Conservation (phyloP, 2,888 invertebrate genomes). For the Amblyjoppa fuscipennis region DNA sequence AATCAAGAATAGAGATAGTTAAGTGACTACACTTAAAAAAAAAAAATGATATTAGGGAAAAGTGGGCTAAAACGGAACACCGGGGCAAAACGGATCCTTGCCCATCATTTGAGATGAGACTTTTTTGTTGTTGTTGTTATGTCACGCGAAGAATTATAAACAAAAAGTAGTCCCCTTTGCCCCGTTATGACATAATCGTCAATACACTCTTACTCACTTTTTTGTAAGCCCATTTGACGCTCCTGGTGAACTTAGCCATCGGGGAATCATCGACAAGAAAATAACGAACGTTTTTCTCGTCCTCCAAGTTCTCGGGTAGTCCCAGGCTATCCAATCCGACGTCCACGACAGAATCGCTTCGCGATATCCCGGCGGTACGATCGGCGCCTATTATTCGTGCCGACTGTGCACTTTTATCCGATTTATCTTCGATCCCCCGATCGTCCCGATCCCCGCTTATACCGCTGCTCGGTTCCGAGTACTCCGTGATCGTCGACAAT, state of each 20-base stretch:
- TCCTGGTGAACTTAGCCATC: conserved; percentile 78
- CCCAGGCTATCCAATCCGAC: conserved; percentile 31
- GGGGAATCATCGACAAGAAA: conserved; percentile 80
- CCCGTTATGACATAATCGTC: neutral
- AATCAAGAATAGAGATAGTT: neutral
- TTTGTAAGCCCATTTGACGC: conserved; percentile 81
- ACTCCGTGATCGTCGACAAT: conserved; percentile 79
- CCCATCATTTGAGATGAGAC: too few species aligned
- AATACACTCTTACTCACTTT: conserved; percentile 76
- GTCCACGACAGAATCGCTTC: conserved; percentile 53
- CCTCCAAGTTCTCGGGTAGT: conserved; percentile 55
- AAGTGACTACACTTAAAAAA: neutral
- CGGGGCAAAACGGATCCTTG: too few species aligned
- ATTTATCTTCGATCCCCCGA: conserved; percentile 63
- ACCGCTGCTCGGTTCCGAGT: conserved; percentile 72
- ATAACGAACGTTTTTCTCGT: conserved; percentile 75
- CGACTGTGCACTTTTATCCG: conserved; percentile 27
- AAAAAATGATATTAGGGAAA: neutral
- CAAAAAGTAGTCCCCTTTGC: neutral
- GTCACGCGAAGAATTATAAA: neutral
- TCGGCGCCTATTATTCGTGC: conserved; percentile 49
- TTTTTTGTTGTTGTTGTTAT: too few species aligned
- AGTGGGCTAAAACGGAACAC: too few species aligned
- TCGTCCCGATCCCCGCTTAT: conserved; percentile 68
- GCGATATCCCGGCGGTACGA: conserved; percentile 40